phyloP scores from a whole-genome alignment of 53 echinoderm and acorn worm genomes.

The Henricia sp. region DNA sequence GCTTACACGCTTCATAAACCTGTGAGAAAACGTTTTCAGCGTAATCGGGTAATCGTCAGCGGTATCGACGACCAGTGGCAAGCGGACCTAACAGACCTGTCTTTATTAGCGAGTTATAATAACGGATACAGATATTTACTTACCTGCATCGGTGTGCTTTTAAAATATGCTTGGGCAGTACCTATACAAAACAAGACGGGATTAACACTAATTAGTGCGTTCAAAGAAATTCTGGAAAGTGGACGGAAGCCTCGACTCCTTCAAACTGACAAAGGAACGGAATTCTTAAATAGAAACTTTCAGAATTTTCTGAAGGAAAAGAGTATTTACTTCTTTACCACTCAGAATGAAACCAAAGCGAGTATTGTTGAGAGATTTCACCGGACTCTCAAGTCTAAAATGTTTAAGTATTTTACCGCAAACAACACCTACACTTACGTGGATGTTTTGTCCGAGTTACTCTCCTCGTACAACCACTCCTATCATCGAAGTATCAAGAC shows the following conservation, averaged over 20 bases:
- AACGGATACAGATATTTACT: too few species aligned
- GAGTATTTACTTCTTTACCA: constrained; percentile 67
- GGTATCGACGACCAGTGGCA: too few species aligned
- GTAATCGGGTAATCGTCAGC: constrained; percentile 58
- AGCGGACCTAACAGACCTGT: constrained; percentile 30
- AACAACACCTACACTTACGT: constrained; percentile 6
- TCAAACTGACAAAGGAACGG: too few species aligned
- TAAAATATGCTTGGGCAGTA: too few species aligned
- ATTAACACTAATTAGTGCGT: neutral
- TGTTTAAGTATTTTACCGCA: constrained; percentile 16
- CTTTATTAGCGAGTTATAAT: neutral
- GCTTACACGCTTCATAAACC: too few species aligned
- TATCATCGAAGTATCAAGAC: constrained; percentile 24
- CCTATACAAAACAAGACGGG: constrained; percentile 31
- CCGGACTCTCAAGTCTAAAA: too few species aligned
- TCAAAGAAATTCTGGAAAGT: neutral
- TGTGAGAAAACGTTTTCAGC: constrained; percentile 23
- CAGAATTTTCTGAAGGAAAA: constrained; percentile 59
- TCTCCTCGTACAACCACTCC: constrained; percentile 1
- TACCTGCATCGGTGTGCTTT: too few species aligned
- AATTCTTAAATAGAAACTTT: constrained; percentile 64
- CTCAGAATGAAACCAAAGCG: too few species aligned
- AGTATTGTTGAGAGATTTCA: too few species aligned
- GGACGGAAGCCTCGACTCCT: too few species aligned
- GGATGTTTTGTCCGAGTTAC: neutral